These are phyloP conservation scores for Cataglyphis rosenhaueri DNA, from an alignment of 2,888 invertebrate species.

Conservation along the genomic window DNA sequence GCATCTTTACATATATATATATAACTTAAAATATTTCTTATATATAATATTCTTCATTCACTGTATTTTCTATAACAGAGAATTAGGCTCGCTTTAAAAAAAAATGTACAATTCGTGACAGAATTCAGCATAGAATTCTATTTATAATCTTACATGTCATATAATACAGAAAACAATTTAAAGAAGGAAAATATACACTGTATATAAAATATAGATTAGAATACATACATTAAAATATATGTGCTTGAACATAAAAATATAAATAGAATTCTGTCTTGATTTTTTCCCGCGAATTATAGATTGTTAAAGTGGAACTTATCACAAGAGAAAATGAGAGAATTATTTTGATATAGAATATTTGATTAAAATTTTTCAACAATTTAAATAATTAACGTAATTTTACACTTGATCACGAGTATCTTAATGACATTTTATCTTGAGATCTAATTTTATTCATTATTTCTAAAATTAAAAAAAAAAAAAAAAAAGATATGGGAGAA, in stretches of 20 bases:
- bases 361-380: neutral
- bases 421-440: neutral
- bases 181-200: neutral
- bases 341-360: neutral
- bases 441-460: neutral
- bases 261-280: neutral
- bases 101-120: neutral
- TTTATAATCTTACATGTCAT: neutral
- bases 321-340: neutral
- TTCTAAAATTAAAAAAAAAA: neutral
- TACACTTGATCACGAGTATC: neutral
- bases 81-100: neutral
- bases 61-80: neutral
- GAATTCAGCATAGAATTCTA: neutral
- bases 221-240: neutral
- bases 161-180: neutral
- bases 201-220: constrained; percentile 1
- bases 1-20: neutral
- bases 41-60: neutral
- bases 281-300: neutral
- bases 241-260: neutral
- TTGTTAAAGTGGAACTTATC: neutral
- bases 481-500: neutral
- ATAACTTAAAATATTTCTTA: constrained; percentile 10
- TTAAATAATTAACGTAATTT: neutral